These are phyloP conservation scores for Napeogenes sylphis DNA, from an alignment of 2,888 invertebrate species.

Conservation along the genomic window DNA sequence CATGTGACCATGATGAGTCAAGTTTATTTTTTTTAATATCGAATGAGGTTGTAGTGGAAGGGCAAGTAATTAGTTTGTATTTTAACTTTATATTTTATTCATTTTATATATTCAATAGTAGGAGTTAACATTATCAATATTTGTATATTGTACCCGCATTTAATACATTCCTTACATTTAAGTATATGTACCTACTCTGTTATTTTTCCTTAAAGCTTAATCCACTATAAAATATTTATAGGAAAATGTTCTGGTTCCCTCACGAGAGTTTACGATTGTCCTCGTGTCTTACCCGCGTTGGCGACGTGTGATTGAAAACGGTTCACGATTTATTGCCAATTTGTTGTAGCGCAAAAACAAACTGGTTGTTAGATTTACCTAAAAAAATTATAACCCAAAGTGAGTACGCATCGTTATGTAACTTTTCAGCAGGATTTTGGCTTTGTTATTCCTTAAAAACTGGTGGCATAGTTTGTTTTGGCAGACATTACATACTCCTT, in stretches of 20 bases:
- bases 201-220: constrained; percentile 2
- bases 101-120: no score
- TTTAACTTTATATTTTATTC: no score
- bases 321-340: constrained; percentile 19
- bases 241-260: constrained; percentile 9
- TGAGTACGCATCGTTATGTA: not conserved
- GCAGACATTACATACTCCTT: not conserved
- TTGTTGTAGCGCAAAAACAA: constrained; percentile 1
- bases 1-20: no score
- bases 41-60: no score
- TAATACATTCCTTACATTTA: not conserved
- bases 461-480: constrained; percentile 2
- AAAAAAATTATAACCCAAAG: not conserved
- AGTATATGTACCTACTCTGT: not conserved
- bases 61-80: no score
- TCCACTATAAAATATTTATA: constrained; percentile 23
- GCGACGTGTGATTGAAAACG: constrained; percentile 18
- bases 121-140: no score
- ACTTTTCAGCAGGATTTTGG: no score
- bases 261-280: constrained; percentile 14
- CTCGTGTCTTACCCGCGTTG: constrained; percentile 11
- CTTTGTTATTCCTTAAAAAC: no score
- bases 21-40: no score
- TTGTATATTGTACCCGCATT: not conserved
- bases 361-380: not conserved